Evolutionary conservation across 2,797 vertebrate species (phyloP).

Genomic region (Onychomys leucogaster): DNA sequence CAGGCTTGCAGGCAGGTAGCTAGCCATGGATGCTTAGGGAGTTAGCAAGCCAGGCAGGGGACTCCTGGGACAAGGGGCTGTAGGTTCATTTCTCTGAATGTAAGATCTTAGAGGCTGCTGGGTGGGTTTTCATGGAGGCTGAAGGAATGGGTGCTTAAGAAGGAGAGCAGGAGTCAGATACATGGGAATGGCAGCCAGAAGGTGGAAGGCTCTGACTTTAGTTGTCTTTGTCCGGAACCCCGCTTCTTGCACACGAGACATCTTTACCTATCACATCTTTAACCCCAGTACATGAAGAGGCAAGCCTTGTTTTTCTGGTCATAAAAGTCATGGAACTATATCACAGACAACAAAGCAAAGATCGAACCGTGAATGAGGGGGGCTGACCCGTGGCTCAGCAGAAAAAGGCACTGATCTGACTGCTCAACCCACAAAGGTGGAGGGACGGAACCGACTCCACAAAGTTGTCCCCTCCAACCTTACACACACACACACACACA

Average conservation of each 20-base stretch:
- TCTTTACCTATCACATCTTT: neutral
- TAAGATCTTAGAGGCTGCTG: neutral
- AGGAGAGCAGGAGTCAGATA: neutral
- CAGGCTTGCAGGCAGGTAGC: neutral
- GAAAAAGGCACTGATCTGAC: too few species aligned
- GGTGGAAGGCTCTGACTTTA: neutral
- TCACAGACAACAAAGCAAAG: neutral
- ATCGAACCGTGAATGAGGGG: neutral
- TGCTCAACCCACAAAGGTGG: too few species aligned
- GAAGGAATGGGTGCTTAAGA: neutral
- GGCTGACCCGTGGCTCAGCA: neutral
- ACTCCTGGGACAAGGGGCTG: neutral
- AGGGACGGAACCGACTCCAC: neutral
- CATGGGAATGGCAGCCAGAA: neutral
- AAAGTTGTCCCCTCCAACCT: neutral
- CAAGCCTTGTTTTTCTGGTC: neutral
- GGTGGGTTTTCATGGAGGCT: neutral
- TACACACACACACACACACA: neutral
- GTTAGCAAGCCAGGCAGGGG: neutral
- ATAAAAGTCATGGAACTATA: neutral
- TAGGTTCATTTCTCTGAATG: neutral
- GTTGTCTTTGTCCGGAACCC: neutral
- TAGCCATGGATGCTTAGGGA: neutral
- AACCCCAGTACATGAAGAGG: neutral
- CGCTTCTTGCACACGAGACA: neutral